A percentile compares a stretch with the other conserved stretches of the same genome.
phyloP scores from a whole-genome alignment of 2,888 invertebrate genomes.

The Gryllus longicercus region DNA sequence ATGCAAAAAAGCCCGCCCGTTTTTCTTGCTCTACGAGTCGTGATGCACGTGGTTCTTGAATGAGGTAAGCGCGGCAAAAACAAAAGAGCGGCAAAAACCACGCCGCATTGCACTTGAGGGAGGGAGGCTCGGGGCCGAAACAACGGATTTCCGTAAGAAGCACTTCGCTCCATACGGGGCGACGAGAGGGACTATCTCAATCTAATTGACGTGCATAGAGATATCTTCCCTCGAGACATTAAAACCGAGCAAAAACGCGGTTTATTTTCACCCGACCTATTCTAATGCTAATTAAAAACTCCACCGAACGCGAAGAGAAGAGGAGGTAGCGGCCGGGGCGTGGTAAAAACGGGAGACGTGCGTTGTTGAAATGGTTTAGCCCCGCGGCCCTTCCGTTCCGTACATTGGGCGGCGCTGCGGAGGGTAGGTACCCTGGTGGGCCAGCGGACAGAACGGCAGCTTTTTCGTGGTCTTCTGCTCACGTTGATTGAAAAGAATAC shows the following conservation, averaged over 20 bases:
- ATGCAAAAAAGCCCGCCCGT: not conserved
- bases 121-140: too few species aligned
- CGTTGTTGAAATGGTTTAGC: not conserved
- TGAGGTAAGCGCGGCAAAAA: not conserved
- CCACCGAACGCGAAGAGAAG: not conserved
- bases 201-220: not conserved
- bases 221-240: not conserved
- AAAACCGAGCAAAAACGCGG: not conserved
- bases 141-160: not conserved
- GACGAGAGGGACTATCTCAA: not conserved
- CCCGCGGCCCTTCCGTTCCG: too few species aligned
- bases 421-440: too few species aligned
- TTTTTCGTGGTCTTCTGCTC: too few species aligned
- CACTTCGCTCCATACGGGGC: not conserved
- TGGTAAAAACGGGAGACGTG: not conserved
- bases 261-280: not conserved
- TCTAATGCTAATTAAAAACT: conserved; percentile 1
- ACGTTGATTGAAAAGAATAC: too few species aligned
- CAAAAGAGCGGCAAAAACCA: not conserved
- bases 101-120: not conserved
- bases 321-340: not conserved
- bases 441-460: too few species aligned
- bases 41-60: not conserved
- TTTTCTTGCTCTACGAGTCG: not conserved
- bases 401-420: too few species aligned